These are phyloP conservation scores for Bubo scandiacus DNA, from an alignment of 2,113 vertebrate genomes.

Conservation along the genomic window DNA sequence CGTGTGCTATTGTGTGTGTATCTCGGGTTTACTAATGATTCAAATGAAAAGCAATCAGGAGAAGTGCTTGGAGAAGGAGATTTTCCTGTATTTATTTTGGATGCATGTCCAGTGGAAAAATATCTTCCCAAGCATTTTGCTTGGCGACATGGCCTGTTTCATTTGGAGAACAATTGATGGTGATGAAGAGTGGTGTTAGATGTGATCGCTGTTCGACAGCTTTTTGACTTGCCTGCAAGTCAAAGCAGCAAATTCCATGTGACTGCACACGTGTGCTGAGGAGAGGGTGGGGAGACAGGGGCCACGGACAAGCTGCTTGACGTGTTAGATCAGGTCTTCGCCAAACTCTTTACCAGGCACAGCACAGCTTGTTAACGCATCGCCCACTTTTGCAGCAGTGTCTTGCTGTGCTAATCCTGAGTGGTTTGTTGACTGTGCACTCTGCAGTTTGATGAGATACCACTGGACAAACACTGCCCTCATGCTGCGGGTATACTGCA, in stretches of 20 bases:
- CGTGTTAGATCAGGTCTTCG: neutral
- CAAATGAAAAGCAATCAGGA: slow-evolving; percentile 53
- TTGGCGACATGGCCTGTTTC: slow-evolving; percentile 73
- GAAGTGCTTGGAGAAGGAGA: slow-evolving; percentile 64
- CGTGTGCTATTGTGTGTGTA: neutral
- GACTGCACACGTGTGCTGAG: neutral
- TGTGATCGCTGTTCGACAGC: slow-evolving; percentile 28
- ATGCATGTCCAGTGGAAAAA: slow-evolving; percentile 79
- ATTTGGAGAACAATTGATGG: slow-evolving; percentile 79
- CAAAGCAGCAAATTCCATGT: neutral
- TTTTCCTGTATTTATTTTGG: slow-evolving; percentile 82
- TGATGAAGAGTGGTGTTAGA: slow-evolving; percentile 75
- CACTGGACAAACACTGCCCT: neutral
- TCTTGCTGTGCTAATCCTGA: neutral
- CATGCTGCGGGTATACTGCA: neutral
- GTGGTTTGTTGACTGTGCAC: neutral
- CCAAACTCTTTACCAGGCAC: neutral
- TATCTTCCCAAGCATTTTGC: slow-evolving; percentile 76
- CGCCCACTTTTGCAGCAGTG: neutral
- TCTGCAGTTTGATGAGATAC: neutral
- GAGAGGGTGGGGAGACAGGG: neutral
- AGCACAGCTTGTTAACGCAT: rapidly evolving
- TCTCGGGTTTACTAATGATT: slow-evolving; percentile 20
- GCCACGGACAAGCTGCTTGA: neutral
- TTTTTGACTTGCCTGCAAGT: slow-evolving; percentile 11